Evolutionary conservation across 2,888 invertebrate species (phyloP).

Genomic region (Diarsia brunnea): DNA sequence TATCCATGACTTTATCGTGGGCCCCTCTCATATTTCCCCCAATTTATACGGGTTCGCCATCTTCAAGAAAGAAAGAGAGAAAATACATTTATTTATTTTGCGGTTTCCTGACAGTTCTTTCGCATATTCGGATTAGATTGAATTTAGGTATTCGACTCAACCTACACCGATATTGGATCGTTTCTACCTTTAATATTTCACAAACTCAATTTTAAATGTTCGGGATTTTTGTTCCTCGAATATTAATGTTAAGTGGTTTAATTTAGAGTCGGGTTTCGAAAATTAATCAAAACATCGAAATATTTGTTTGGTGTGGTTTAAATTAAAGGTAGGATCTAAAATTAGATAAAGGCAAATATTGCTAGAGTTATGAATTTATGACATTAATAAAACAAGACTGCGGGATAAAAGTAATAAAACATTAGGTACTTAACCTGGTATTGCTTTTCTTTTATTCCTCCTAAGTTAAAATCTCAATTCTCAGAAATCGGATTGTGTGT

Average conservation of each 20-base stretch:
- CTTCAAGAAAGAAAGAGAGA: conserved; percentile 4
- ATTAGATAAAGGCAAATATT: not conserved
- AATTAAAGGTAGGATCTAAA: conserved; percentile 10
- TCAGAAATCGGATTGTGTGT: not conserved
- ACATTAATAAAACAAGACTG: not conserved
- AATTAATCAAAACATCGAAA: conserved; percentile 37
- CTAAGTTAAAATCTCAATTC: not conserved
- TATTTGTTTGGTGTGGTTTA: conserved; percentile 11
- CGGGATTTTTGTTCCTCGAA: conserved; percentile 23
- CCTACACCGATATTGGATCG: conserved; percentile 72
- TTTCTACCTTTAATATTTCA: conserved; percentile 69
- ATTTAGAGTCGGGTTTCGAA: conserved; percentile 19
- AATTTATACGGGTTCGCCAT: conserved; percentile 84
- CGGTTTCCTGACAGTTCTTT: conserved; percentile 81
- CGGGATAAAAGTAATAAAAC: not conserved
- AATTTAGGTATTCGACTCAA: conserved; percentile 80
- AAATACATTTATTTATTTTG: conserved; percentile 60
- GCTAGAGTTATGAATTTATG: not conserved
- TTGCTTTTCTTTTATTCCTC: not conserved
- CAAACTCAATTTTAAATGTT: conserved; percentile 50
- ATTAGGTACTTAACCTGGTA: not conserved
- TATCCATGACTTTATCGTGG: conserved; percentile 83
- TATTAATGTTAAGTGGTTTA: conserved; percentile 33
- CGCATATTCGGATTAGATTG: conserved; percentile 80
- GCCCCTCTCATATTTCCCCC: conserved; percentile 81